Conservation (phyloP, 2,113 vertebrate genomes). For the Poeciliopsis occidentalis region DNA sequence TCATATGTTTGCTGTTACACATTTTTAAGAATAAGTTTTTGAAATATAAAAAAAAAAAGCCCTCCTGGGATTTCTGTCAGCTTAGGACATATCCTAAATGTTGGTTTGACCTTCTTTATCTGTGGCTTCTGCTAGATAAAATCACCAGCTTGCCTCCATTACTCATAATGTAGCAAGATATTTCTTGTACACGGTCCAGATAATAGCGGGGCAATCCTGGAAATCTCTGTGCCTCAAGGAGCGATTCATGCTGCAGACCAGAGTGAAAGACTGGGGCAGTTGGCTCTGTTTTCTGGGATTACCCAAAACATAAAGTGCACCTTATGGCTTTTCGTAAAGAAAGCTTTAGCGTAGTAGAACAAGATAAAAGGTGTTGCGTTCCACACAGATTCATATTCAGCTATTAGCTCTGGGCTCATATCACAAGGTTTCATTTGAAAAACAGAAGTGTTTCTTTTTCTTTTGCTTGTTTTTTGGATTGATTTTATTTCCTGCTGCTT, state of each 20-base stretch:
- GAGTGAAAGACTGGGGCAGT: slow-evolving; percentile 43
- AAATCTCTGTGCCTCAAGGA: slow-evolving; percentile 46
- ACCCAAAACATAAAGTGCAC: slow-evolving; percentile 40
- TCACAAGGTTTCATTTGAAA: background rate
- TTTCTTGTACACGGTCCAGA: slow-evolving; percentile 14
- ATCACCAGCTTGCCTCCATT: slow-evolving; percentile 6
- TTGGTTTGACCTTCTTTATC: background rate
- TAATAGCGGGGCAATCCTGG: slow-evolving; percentile 28
- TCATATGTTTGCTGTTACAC: slow-evolving; percentile 34
- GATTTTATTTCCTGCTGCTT: slow-evolving; percentile 4
- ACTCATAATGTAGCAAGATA: slow-evolving; percentile 1
- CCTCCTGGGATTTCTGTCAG: background rate
- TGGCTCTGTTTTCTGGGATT: slow-evolving; percentile 46
- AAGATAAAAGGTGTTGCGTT: background rate
- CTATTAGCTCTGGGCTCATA: background rate
- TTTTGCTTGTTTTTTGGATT: slow-evolving; percentile 9
- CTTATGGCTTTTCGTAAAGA: slow-evolving; percentile 28
- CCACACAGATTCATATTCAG: background rate
- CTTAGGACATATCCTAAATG: background rate
- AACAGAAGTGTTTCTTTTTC: background rate
- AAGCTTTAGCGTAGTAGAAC: slow-evolving; percentile 6
- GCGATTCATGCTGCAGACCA: slow-evolving; percentile 63
- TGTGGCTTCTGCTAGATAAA: slow-evolving; percentile 2
- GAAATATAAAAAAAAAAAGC: slow-evolving; percentile 1
- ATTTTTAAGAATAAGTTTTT: slow-evolving; percentile 16